A percentile compares a stretch with the other conserved stretches of the same genome.
Evolutionary conservation across 1,140 invertebrate genomes (phyloP).

Genomic region (Hesperophylax magnus): DNA sequence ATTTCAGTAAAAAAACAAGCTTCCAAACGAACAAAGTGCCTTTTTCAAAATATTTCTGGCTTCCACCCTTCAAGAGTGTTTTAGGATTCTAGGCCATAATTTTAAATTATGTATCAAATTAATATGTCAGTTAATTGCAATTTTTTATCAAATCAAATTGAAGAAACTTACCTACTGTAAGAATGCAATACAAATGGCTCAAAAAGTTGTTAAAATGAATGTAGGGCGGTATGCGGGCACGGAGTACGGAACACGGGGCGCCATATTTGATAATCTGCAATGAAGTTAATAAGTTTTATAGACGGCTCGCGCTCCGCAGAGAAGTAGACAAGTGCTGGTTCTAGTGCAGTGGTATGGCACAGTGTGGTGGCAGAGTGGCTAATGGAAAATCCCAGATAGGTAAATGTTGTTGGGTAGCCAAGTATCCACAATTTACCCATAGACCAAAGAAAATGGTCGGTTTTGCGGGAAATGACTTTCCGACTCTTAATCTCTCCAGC

Average conservation of each 20-base stretch:
- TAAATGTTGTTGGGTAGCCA: slow-evolving; percentile 52
- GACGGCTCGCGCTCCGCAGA: not conserved
- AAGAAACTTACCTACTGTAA: too few relatives aligned
- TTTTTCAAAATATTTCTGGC: too few relatives aligned
- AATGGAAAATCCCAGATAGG: slow-evolving; percentile 50
- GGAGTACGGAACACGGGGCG: not conserved
- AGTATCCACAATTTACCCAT: slow-evolving; percentile 51
- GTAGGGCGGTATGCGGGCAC: too few relatives aligned
- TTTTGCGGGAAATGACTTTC: slow-evolving; percentile 70
- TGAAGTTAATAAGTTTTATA: slow-evolving; percentile 41
- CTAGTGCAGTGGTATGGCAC: not conserved
- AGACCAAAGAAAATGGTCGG: slow-evolving; percentile 55
- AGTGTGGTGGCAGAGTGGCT: slow-evolving; percentile 18
- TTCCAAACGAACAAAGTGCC: too few relatives aligned
- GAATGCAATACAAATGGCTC: too few relatives aligned
- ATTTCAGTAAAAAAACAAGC: too few relatives aligned
- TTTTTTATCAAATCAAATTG: too few relatives aligned
- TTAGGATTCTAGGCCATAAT: too few relatives aligned
- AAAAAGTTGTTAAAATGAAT: too few relatives aligned
- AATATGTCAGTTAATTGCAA: too few relatives aligned
- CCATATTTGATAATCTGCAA: slow-evolving; percentile 39
- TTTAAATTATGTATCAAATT: too few relatives aligned
- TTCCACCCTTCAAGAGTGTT: too few relatives aligned
- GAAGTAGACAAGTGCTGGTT: not conserved
- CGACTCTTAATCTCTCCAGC: slow-evolving; percentile 71